Conservation (phyloP, 2,888 invertebrate species). For the Lycocerus yunnanus region DNA sequence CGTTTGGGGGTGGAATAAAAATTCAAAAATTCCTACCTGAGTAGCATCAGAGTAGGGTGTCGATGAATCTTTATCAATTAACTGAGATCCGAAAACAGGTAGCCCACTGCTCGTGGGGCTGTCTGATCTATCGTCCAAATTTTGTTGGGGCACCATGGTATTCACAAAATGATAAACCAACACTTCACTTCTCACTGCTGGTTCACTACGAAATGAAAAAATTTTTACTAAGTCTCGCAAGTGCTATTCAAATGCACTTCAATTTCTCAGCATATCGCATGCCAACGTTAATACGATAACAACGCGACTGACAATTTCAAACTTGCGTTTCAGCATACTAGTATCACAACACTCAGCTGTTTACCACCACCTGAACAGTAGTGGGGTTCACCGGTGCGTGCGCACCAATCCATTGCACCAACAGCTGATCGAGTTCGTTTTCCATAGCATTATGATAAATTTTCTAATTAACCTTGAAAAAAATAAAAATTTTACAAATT, state of each 20-base stretch:
- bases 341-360: constrained; percentile 56
- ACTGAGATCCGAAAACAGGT: constrained; percentile 86
- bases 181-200: constrained; percentile 21
- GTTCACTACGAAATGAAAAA: constrained; percentile 31
- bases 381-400: constrained; percentile 33
- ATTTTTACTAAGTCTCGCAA: constrained; percentile 49
- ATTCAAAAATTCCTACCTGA: constrained; percentile 70
- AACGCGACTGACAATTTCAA: constrained; percentile 64
- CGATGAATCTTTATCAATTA: constrained; percentile 86
- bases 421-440: constrained; percentile 46
- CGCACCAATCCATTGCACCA: constrained; percentile 8
- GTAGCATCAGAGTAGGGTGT: constrained; percentile 99
- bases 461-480: background rate
- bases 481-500: background rate
- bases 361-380: constrained; percentile 42
- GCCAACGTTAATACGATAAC: constrained; percentile 55
- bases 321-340: constrained; percentile 55
- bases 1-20: constrained; percentile 7
- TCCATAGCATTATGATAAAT: background rate
- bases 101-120: constrained; percentile 63
- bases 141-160: constrained; percentile 75
- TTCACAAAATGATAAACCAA: constrained; percentile 39
- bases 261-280: constrained; percentile 48
- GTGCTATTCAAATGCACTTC: constrained; percentile 46
- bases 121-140: constrained; percentile 54